Base-by-base conservation (phyloP, 2,113 vertebrate species). In the Chroicocephalus ridibundus region DNA sequence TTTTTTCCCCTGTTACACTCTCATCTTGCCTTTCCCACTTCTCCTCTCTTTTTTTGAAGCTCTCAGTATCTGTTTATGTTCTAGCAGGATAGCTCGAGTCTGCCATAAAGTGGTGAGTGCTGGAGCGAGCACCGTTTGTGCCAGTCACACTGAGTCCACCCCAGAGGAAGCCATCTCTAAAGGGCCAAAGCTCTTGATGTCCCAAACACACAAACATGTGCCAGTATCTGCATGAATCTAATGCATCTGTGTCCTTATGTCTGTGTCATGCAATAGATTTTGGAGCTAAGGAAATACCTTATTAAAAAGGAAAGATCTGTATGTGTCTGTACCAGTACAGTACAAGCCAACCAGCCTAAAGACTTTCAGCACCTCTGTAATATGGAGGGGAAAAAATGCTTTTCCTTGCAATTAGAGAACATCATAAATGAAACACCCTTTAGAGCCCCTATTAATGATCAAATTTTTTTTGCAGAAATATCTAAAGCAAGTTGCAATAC, bases 351-450 rank as follows among this genome's bases (percentile, higher is more conserved):
- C 55, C 26, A 11, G 57, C 32, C 31, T 75, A 72, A 66, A 70
- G 51, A 42, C 14, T 54, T 94, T 55, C 40, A 82, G 52, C 26
- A 36, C 68, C 6, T 84, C 22, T 44, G 13, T 60, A 86, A 84
- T 32, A 90, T 2, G 29, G 24, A 82, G 31, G 34, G 38, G 14
- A 32, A 68, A 69, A 77, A 76, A 42, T 31, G 47, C 7, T 78
- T 79, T 71, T 78, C 21, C 71, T 96, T 94, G 75, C 38, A 95
- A 36, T 71, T 82, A 87, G 79, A 92, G 31, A 93, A 77, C 11
- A 44, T 57, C 16, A 82, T 34, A 62, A 89, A 79, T 1, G 2
- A 87, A 96, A 91, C 19, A 26, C 1, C 6, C 65, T 46, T 68
- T 54, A 68, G 9, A 82, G 1, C 3, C 14, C 3, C 19, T 18